Evolutionary conservation across 2,888 invertebrate species (phyloP).

Genomic region (Troglohyphantes excavatus): DNA sequence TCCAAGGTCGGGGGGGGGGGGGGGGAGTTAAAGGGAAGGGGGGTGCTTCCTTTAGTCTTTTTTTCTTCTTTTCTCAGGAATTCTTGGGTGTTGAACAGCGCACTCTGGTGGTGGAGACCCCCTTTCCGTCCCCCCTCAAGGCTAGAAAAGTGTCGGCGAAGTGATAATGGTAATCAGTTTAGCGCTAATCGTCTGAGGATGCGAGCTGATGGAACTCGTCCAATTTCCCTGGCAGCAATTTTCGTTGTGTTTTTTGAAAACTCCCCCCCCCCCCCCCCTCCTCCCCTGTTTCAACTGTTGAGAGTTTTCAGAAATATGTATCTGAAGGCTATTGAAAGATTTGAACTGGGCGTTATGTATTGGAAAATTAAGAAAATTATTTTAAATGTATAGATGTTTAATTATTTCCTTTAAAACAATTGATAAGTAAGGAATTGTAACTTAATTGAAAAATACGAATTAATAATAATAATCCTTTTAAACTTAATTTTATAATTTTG

Average conservation of each 20-base stretch:
- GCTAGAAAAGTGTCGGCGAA: constrained; percentile 61
- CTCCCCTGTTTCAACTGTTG: not conserved
- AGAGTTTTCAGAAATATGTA: no score
- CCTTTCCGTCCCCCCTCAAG: constrained; percentile 1
- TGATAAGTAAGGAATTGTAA: no score
- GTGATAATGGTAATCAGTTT: constrained; percentile 71
- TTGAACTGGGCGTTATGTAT: no score
- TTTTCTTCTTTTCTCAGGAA: constrained; percentile 51
- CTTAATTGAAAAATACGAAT: no score
- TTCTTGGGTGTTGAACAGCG: constrained; percentile 30
- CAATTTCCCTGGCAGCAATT: not conserved
- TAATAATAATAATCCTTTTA: no score
- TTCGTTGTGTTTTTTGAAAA: not conserved
- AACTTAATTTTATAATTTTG: no score
- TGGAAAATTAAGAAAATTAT: no score
- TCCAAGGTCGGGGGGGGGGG: constrained; percentile 52
- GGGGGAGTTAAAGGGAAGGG: constrained; percentile 26
- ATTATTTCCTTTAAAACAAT: no score
- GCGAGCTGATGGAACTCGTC: not conserved
- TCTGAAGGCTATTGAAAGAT: no score
- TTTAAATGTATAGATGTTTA: no score
- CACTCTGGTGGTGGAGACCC: constrained; percentile 59
- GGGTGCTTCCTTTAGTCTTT: constrained; percentile 9
- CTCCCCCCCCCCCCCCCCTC: no score
- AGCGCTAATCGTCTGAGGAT: constrained; percentile 50